These are phyloP conservation scores for Drosophila silvestris DNA, from an alignment of 2,888 invertebrate species.

Conservation along the genomic window DNA sequence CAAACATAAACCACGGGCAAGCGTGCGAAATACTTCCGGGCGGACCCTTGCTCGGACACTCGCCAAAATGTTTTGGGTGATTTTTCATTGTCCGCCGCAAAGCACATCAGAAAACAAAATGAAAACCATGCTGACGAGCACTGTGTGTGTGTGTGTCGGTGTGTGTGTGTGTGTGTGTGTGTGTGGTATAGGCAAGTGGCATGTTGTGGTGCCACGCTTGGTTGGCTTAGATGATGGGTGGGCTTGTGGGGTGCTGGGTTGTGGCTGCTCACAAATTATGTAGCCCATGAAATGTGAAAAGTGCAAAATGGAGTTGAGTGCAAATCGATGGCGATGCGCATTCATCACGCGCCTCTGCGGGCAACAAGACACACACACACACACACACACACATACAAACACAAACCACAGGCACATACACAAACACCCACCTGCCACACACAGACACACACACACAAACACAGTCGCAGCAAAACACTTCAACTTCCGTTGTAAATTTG, in stretches of 20 bases:
- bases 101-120: slow-evolving; percentile 74
- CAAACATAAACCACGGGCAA: slow-evolving; percentile 41
- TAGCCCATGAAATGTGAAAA: slow-evolving; percentile 73
- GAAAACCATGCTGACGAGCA: slow-evolving; percentile 66
- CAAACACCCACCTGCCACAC: slow-evolving; percentile 31
- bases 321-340: slow-evolving; percentile 75
- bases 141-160: slow-evolving; percentile 4
- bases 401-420: slow-evolving; percentile 27
- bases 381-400: slow-evolving; percentile 20
- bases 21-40: slow-evolving; percentile 71
- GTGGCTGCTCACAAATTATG: slow-evolving; percentile 64
- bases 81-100: slow-evolving; percentile 79
- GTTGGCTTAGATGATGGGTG: neutral
- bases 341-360: slow-evolving; percentile 72
- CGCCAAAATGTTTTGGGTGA: slow-evolving; percentile 66
- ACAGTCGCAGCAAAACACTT: slow-evolving; percentile 56
- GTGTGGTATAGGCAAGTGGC: slow-evolving; percentile 12
- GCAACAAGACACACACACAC: slow-evolving; percentile 20
- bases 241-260: neutral
- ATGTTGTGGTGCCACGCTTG: slow-evolving; percentile 17
- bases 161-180: slow-evolving; percentile 6
- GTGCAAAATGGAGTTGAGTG: slow-evolving; percentile 79
- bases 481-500: slow-evolving; percentile 80
- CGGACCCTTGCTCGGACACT: slow-evolving; percentile 28
- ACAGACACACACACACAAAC: slow-evolving; percentile 15